A percentile compares a stretch with the other conserved stretches of the same genome.
These are phyloP conservation scores for Gorsachius magnificus DNA, from an alignment of 2,797 vertebrate genomes.

Conservation along the genomic window DNA sequence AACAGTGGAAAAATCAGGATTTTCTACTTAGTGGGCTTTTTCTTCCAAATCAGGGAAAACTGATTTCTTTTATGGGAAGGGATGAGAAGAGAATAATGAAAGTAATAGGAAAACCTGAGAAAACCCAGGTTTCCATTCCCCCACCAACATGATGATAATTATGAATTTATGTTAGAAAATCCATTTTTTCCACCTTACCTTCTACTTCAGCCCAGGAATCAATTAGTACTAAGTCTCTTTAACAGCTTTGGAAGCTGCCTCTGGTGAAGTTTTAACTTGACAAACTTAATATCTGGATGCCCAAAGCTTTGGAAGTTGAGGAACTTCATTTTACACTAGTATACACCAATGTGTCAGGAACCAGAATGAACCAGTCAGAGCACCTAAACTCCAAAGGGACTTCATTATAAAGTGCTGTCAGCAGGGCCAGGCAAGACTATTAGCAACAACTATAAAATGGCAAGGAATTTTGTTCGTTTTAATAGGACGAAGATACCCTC, in stretches of 20 bases:
- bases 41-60: not conserved
- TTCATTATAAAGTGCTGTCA: not conserved
- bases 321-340: not conserved
- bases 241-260: not conserved
- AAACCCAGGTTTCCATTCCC: not conserved
- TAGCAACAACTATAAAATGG: not conserved
- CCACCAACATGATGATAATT: not conserved
- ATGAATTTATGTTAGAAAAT: not conserved
- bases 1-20: not conserved
- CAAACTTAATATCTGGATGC: not conserved
- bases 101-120: not conserved
- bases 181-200: not conserved
- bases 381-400: not conserved
- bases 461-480: not conserved
- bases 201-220: not conserved
- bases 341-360: not conserved
- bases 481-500: not conserved
- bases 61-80: not conserved
- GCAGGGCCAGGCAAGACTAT: not conserved
- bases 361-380: not conserved
- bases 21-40: not conserved
- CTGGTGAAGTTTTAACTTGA: not conserved
- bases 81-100: not conserved
- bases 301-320: not conserved
- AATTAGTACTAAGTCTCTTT: not conserved